Base-by-base conservation (phyloP, 64 coral and sea anemone species). In the Montipora foliosa region DNA sequence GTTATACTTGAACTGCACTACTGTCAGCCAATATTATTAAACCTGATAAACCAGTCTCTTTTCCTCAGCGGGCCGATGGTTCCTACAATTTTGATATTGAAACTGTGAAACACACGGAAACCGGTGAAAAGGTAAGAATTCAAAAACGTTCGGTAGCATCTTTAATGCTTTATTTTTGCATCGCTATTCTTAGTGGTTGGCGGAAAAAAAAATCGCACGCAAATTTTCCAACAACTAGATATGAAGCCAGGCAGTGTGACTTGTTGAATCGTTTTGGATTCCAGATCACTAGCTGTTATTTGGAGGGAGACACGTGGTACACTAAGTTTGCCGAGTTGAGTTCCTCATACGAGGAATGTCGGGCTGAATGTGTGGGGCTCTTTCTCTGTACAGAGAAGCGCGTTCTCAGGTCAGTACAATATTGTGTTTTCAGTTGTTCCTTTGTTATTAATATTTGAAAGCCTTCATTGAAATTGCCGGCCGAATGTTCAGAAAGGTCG, bases 351-450 rank as follows among this genome's bases (percentile, higher is more conserved):
- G 98, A 99, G 45, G 98, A 99, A 74, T 99, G 98, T 11, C 92
- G 98, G 29, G 98, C 98, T 47, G 98, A 99, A 59, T 99, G 98
- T 87, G 98, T 99, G 24, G 98, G 98, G 13, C 92, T 99, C 9
- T 99, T 90, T 76, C 85, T 99, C 21, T 99, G 98, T 75, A 79
- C 96, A 50, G 88, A 96, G 49, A 94, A 87, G 74, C 71, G 95
- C 3, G 87, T 94, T 3, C 62, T 99, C 6, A 99, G 90, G 98
- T 99, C 83, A 73, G 76, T 49, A 21, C 68, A n/a, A n/a, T n/a
- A n/a, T n/a, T n/a, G n/a, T n/a, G n/a, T n/a, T n/a, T n/a, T n/a
- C n/a, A n/a, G n/a, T n/a, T n/a, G n/a, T n/a, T n/a, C n/a, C 5
- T 15, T 7, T 7, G 68, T 22, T 37, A 37, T 37, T 37, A 71